phyloP scores from a whole-genome alignment of 1,140 invertebrate species.

The Sitodiplosis mosellana region DNA sequence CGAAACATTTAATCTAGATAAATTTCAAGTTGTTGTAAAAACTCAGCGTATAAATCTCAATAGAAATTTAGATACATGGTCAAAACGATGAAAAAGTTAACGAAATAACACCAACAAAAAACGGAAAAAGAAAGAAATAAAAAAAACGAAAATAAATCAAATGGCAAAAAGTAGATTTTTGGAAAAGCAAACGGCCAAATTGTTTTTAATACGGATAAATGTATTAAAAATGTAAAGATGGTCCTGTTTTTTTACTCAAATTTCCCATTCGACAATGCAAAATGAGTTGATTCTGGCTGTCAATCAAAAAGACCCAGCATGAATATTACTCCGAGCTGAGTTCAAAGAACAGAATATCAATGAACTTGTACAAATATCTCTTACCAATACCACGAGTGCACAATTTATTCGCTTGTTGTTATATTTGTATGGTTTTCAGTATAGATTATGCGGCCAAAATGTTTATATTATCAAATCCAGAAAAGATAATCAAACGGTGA shows the following conservation, averaged over 20 bases:
- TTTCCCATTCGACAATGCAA: background rate
- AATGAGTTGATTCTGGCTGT: background rate
- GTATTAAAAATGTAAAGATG: background rate
- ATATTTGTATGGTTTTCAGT: background rate
- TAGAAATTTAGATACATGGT: too few relatives aligned
- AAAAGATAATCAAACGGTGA: too few relatives aligned
- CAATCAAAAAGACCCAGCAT: slow-evolving; percentile 3
- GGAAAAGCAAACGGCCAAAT: background rate
- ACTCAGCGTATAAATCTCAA: too few relatives aligned
- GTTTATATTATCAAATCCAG: too few relatives aligned
- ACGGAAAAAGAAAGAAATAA: background rate
- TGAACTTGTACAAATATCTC: slow-evolving; percentile 4
- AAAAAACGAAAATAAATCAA: background rate
- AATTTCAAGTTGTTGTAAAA: too few relatives aligned
- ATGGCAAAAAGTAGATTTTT: background rate
- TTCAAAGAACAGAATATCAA: slow-evolving; percentile 5
- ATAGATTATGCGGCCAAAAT: too few relatives aligned
- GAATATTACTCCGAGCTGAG: background rate
- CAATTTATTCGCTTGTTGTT: slow-evolving; percentile 7
- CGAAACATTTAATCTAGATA: too few relatives aligned
- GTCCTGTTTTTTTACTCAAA: background rate
- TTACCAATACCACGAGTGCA: slow-evolving; percentile 1
- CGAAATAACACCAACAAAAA: too few relatives aligned
- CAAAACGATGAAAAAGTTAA: too few relatives aligned
- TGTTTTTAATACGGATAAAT: background rate